Evolutionary conservation across 2,888 invertebrate species (phyloP).

Genomic region (Pristionchus entomophagus): DNA sequence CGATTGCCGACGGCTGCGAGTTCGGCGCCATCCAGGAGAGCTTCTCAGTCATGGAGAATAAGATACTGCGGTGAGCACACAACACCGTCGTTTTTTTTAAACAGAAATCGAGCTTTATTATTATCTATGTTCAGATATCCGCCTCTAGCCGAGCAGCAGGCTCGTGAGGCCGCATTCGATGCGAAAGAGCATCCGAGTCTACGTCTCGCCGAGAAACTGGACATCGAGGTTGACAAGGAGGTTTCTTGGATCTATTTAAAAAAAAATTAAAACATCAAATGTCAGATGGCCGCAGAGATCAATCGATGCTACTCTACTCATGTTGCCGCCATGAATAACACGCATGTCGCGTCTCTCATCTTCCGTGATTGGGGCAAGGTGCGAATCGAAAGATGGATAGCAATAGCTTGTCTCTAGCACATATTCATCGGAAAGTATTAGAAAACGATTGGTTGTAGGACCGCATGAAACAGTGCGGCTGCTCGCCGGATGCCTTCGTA

Average conservation of each 20-base stretch:
- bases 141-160: not conserved
- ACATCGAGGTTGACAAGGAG: not conserved
- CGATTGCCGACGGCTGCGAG: conserved; percentile 69
- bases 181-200: not conserved
- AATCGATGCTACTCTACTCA: conserved; percentile 54
- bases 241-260: not conserved
- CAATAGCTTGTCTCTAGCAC: too few relatives aligned
- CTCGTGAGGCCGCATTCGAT: not conserved
- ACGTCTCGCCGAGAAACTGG: not conserved
- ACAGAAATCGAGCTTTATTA: not conserved
- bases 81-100: not conserved
- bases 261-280: not conserved
- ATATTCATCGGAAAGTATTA: too few relatives aligned
- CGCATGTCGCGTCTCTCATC: conserved; percentile 62
- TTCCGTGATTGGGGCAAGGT: conserved; percentile 71
- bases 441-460: too few relatives aligned
- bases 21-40: conserved; percentile 72
- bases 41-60: conserved; percentile 65
- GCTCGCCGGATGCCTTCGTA: conserved; percentile 95
- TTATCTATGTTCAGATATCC: not conserved
- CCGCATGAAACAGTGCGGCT: conserved; percentile 92
- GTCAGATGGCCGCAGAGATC: conserved; percentile 61
- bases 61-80: not conserved
- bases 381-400: too few relatives aligned
- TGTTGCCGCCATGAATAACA: conserved; percentile 49